Evolutionary conservation across 2,888 invertebrate species (phyloP).

Genomic region (Cactoblastis cactorum): DNA sequence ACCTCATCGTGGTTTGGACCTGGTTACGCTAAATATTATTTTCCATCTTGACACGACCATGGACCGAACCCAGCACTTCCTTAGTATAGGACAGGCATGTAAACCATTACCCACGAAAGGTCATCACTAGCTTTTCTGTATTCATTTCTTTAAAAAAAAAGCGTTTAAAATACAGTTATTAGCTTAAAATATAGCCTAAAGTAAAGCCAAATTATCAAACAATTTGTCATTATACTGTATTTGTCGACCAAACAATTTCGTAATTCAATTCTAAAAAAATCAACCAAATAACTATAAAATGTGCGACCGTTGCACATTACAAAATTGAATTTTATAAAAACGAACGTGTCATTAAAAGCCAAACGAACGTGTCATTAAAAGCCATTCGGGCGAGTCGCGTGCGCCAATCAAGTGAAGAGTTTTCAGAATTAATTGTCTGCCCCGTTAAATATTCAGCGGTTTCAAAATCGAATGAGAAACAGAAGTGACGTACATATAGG

Average conservation of each 20-base stretch:
- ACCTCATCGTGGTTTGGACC: constrained; percentile 17
- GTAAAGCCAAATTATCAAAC: too few relatives aligned
- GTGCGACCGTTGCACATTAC: constrained; percentile 6
- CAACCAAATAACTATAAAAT: constrained; percentile 3
- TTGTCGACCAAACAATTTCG: not conserved
- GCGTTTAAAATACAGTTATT: too few relatives aligned
- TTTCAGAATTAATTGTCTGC: constrained; percentile 11
- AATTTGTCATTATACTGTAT: not conserved
- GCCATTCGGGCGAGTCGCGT: constrained; percentile 10
- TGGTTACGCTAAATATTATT: constrained; percentile 2
- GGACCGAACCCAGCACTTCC: too few relatives aligned
- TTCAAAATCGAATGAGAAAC: not conserved
- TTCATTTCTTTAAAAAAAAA: too few relatives aligned
- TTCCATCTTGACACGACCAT: too few relatives aligned
- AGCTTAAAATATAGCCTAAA: too few relatives aligned
- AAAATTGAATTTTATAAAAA: constrained; percentile 15
- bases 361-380: constrained; percentile 10
- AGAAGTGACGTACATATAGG: not conserved
- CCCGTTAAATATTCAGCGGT: constrained; percentile 13
- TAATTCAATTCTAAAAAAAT: not conserved
- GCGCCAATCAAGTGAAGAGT: constrained; percentile 15
- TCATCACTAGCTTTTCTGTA: too few relatives aligned
- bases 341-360: constrained; percentile 13
- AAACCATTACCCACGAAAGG: too few relatives aligned
- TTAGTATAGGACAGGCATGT: too few relatives aligned